Conservation (phyloP, 1,140 invertebrate species). For the Colletes latitarsis region DNA sequence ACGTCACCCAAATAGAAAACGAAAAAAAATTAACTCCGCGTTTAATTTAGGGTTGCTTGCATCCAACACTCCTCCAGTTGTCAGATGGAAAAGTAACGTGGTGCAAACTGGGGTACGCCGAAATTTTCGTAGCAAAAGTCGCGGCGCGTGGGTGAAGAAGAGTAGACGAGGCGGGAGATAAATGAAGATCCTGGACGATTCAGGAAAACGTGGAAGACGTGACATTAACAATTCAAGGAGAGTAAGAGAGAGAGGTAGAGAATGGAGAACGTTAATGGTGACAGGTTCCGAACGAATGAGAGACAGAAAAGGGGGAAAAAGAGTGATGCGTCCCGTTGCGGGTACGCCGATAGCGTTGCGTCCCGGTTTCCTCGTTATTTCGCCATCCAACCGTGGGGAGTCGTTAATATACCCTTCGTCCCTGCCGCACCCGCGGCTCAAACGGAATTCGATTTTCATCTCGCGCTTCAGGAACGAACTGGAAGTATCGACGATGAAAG, state of each 20-base stretch:
- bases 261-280: not conserved
- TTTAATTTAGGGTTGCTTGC: too few relatives aligned
- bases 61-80: too few relatives aligned
- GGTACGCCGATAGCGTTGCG: not conserved
- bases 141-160: too few relatives aligned
- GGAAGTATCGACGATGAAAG: not conserved
- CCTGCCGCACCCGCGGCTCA: not conserved
- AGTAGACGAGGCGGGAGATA: not conserved
- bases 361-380: conserved; percentile 43
- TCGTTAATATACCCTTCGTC: conserved; percentile 23
- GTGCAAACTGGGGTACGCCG: too few relatives aligned
- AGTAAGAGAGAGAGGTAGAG: not conserved
- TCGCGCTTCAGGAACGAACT: not conserved
- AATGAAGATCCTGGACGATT: not conserved
- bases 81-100: too few relatives aligned
- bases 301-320: conserved; percentile 6
- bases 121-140: not conserved
- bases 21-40: too few relatives aligned
- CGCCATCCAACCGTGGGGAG: not conserved
- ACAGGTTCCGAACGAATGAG: not conserved
- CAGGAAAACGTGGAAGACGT: not conserved
- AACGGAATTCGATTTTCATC: conserved; percentile 43
- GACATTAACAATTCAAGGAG: conserved; percentile 7
- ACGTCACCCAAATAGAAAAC: too few relatives aligned
- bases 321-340: not conserved